Evolutionary conservation across 2,888 invertebrate genomes (phyloP), one percentile per base, ranked within the genome.

Genomic region (Palloptera scutellata): DNA sequence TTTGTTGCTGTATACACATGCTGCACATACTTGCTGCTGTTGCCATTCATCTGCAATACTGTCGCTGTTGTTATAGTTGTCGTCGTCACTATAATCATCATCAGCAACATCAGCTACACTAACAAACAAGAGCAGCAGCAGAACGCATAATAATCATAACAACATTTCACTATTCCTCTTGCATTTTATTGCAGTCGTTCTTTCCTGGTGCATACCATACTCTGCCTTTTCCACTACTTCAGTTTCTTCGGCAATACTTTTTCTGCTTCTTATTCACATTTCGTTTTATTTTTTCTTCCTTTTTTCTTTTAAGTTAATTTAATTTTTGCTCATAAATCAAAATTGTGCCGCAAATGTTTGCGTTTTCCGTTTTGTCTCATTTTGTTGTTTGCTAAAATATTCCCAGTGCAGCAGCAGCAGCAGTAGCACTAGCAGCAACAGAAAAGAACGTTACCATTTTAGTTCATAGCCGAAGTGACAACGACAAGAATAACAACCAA

Each of bases 251-350:
- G 15, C 45, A 43, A 60, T 13, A 62, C 11, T 45, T 64, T 13
- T 45, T 64, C 48, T 30, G 15, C 19, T 55, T 51, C 30, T 48
- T 51, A n/a, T 63, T 55, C 43, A 30, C 19, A 0, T 64, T 4
- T 48, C 55, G 2, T 45, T 10, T 9, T 15, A 48, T 61, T 51
- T 41, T 30, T 40, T 61, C 30, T 20, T 12, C 30, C 9, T 57
- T 48, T 66, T 42, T 61, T 73, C 76, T 30, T 30, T 4, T 30
- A 78, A 78, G 45, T 80, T 78, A 78, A 76, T 79, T 80, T 78
- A 74, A 78, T 77, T 77, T 79, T 73, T 76, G 77, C 74, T 75
- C 78, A 78, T 79, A 79, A 80, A 80, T 79, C 78, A 79, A 80
- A 80, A 77, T 78, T 76, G 73, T 79, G 80, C 77, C 75, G 76